Evolutionary conservation across 2,888 invertebrate species (phyloP).

Genomic region (Leptogaster cylindrica): DNA sequence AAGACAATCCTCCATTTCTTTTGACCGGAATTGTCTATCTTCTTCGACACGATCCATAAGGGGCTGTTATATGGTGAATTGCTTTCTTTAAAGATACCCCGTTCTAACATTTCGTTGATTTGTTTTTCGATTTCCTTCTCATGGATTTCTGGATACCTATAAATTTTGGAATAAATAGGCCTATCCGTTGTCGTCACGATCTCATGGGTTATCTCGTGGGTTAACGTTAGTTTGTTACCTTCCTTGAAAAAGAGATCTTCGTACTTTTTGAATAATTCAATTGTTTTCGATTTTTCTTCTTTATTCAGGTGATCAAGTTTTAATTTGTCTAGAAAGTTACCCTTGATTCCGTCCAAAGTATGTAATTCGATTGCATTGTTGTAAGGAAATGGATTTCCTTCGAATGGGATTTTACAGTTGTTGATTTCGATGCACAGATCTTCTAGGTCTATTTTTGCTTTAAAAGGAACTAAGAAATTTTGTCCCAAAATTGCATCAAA

Average conservation of each 20-base stretch:
- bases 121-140: slow-evolving; percentile 45
- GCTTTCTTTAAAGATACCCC: slow-evolving; percentile 41
- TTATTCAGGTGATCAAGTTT: slow-evolving; percentile 21
- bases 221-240: slow-evolving; percentile 33
- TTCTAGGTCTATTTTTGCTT: slow-evolving; percentile 42
- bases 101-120: slow-evolving; percentile 39
- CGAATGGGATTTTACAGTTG: slow-evolving; percentile 35
- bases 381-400: slow-evolving; percentile 25
- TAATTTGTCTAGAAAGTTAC: slow-evolving; percentile 32
- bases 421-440: slow-evolving; percentile 28
- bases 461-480: slow-evolving; percentile 43
- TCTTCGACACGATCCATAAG: slow-evolving; percentile 46
- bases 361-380: slow-evolving; percentile 41
- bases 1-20: slow-evolving; percentile 47
- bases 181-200: slow-evolving; percentile 35
- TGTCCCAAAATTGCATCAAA: slow-evolving; percentile 42
- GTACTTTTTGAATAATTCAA: slow-evolving; percentile 13
- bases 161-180: slow-evolving; percentile 19
- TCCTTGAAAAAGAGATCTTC: slow-evolving; percentile 25
- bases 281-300: slow-evolving; percentile 27
- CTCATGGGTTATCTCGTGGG: slow-evolving; percentile 27
- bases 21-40: slow-evolving; percentile 43
- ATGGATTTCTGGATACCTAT: slow-evolving; percentile 43
- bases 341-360: slow-evolving; percentile 40
- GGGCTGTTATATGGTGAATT: slow-evolving; percentile 47